A percentile compares a stretch with the other conserved stretches of the same genome.
Evolutionary conservation across 2,113 vertebrate species (phyloP).

Genomic region (Mesoclemmys tuberculata): DNA sequence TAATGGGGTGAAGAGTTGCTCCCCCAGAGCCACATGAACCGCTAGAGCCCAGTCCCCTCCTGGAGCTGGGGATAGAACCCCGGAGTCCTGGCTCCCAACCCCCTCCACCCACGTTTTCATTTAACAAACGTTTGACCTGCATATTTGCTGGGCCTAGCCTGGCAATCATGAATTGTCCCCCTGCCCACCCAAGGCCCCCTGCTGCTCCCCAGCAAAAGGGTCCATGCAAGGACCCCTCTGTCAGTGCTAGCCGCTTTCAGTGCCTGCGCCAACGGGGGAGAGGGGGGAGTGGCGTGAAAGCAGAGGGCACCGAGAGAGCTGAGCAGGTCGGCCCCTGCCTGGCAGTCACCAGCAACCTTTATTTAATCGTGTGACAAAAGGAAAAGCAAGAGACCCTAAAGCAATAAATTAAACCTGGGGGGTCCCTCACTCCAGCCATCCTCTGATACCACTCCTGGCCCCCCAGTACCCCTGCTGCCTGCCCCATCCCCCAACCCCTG

Average conservation of each 20-base stretch:
- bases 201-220: constrained; percentile 46
- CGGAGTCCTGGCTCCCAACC: not conserved
- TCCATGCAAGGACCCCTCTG: not conserved
- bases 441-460: not conserved
- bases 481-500: not conserved
- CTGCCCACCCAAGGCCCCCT: not conserved
- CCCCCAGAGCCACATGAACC: too few species aligned
- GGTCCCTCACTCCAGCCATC: not conserved
- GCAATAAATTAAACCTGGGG: not conserved
- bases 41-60: not conserved
- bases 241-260: constrained; percentile 52
- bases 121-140: not conserved
- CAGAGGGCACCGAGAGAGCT: too few species aligned
- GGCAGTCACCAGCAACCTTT: too few species aligned
- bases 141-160: not conserved
- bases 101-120: too few species aligned
- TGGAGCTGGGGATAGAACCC: not conserved
- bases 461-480: too few species aligned
- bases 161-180: too few species aligned
- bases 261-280: not conserved
- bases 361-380: too few species aligned
- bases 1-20: too few species aligned
- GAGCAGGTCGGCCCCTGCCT: too few species aligned
- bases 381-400: not conserved
- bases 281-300: too few species aligned